Base-by-base conservation (phyloP, 2,113 vertebrate species). In the Alligator mississippiensis region DNA sequence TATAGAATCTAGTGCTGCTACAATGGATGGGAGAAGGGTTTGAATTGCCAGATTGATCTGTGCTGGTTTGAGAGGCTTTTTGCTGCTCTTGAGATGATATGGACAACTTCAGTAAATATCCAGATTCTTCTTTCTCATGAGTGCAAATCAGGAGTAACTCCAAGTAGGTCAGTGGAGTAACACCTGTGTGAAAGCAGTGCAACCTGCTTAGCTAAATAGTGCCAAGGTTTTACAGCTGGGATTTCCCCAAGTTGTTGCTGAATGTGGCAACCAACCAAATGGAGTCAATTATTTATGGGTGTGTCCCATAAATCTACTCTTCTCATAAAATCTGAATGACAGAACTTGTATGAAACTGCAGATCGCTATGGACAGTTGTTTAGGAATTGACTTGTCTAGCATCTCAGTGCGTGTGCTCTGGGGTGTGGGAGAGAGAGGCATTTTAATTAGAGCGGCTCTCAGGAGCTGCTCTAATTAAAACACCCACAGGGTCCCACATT, bases 91-190 rank as follows among this genome's bases (percentile, higher is more conserved):
- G 93, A 84, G 70, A 90, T 6, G 55, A 90, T 78, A 2, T 47
- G 58, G 70, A 77, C 89, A 82, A 28, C 15, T 86, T 70, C 63
- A 83, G 84, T 15, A 68, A 90, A 87, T 68, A 85, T 19, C n/a
- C 77, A 19, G 13, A 80, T 93, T 34, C 82, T 93, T 81, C 15
- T 87, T 60, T 84, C 90, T 61, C 28, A 88, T 75, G 11, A 55
- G 24, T 9, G 14, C 2, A 3, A 87, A 81, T 55, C 38, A 90
- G 84, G 55, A 90, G 64, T 84, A 84, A 88, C 92, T 97, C 90
- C 92, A 96, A 95, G 82, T 90, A 94, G 94, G 92, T 96, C 92
- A 92, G 82, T 93, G 78, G 85, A 92, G 79, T 94, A 96, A 77
- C 94, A 96, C 89, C 95, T 94, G 87, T 77, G 75, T 82, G 89